phyloP scores from a whole-genome alignment of 2,888 invertebrate species.

The Trypoxylon attenuatum region DNA sequence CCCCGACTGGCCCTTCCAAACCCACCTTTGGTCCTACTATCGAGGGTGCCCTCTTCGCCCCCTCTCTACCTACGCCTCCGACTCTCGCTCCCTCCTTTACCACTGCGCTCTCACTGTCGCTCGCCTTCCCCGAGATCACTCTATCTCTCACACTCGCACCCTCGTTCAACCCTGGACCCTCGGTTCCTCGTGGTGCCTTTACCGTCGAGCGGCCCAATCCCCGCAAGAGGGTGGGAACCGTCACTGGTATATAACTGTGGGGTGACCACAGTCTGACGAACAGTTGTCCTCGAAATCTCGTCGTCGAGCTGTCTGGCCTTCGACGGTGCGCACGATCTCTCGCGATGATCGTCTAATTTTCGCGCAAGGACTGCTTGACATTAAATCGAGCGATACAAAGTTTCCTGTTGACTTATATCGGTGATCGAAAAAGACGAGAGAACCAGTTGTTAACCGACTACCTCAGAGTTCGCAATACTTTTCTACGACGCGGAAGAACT shows the following conservation, averaged over 20 bases:
- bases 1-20: constrained; percentile 54
- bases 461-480: background rate
- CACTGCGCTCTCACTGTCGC: constrained; percentile 1
- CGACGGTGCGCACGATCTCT: background rate
- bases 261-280: constrained; percentile 4
- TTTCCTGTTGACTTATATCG: too few species aligned
- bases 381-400: too few species aligned
- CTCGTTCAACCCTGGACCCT: background rate
- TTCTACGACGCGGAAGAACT: background rate
- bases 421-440: too few species aligned
- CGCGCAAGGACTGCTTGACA: background rate
- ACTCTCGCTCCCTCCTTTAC: background rate
- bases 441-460: too few species aligned
- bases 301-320: background rate
- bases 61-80: background rate
- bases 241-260: constrained; percentile 41
- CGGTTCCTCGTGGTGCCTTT: constrained; percentile 15
- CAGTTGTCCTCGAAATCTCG: constrained; percentile 8
- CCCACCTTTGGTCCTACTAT: constrained; percentile 44
- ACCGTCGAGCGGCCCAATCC: constrained; percentile 61
- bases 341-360: background rate
- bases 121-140: constrained; percentile 5
- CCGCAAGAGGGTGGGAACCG: constrained; percentile 53
- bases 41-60: constrained; percentile 24
- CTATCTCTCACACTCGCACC: constrained; percentile 6